Evolutionary conservation across 2,888 invertebrate genomes (phyloP).

Genomic region (Leucophenga maculata): DNA sequence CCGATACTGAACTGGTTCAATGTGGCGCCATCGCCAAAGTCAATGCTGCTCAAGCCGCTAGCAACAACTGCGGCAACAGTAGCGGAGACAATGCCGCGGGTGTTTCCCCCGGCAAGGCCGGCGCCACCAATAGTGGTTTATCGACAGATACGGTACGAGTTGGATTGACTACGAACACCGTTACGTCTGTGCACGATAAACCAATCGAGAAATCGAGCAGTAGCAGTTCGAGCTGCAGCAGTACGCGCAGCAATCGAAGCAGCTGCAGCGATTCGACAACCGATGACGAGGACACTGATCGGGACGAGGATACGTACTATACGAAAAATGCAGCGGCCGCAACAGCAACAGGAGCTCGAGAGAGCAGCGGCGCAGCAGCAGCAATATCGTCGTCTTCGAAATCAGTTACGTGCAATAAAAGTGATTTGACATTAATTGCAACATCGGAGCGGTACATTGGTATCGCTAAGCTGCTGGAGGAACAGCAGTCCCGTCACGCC

Average conservation of each 20-base stretch:
- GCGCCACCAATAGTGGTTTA: slow-evolving; percentile 56
- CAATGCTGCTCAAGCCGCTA: slow-evolving; percentile 33
- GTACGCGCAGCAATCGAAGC: slow-evolving; percentile 9
- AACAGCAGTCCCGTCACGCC: slow-evolving; percentile 45
- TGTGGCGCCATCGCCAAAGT: slow-evolving; percentile 65
- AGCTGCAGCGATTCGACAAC: slow-evolving; percentile 44
- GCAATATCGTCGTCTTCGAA: slow-evolving; percentile 22
- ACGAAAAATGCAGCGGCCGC: slow-evolving; percentile 29
- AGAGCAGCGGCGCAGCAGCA: slow-evolving; percentile 34
- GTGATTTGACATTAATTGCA: slow-evolving; percentile 68
- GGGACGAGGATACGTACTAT: slow-evolving; percentile 42
- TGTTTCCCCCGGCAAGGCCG: slow-evolving; percentile 30
- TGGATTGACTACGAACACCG: slow-evolving; percentile 70
- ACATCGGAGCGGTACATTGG: slow-evolving; percentile 67
- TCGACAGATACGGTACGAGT: slow-evolving; percentile 68
- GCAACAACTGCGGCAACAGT: slow-evolving; percentile 52
- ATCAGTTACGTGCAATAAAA: slow-evolving; percentile 39
- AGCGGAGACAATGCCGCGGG: slow-evolving; percentile 21
- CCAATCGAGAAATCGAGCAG: slow-evolving; percentile 33
- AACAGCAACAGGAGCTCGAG: slow-evolving; percentile 34
- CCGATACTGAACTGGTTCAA: slow-evolving; percentile 75
- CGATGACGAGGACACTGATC: slow-evolving; percentile 56
- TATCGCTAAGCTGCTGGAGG: slow-evolving; percentile 61
- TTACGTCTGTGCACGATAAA: slow-evolving; percentile 57
- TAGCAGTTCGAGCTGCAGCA: slow-evolving; percentile 30